Conservation (phyloP, 1,140 invertebrate genomes). For the Drosophila persimilis region DNA sequence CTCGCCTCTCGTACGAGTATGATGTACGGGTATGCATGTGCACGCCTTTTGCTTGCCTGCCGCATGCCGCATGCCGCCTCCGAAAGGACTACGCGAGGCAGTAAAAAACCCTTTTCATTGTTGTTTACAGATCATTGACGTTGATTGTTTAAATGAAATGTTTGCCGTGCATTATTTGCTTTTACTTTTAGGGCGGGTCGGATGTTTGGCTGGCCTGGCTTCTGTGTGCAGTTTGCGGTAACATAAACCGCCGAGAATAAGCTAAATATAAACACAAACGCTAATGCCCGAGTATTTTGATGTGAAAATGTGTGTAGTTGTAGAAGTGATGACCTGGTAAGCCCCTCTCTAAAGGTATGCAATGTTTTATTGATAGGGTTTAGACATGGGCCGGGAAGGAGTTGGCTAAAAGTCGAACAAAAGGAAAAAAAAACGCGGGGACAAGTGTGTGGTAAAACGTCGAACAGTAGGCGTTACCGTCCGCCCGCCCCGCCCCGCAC, state of each 20-base stretch:
- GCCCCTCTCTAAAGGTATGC: slow-evolving; percentile 40
- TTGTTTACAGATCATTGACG: slow-evolving; percentile 82
- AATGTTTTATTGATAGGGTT: slow-evolving; percentile 72
- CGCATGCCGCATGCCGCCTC: slow-evolving; percentile 23
- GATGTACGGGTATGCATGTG: slow-evolving; percentile 59
- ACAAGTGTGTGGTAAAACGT: neutral
- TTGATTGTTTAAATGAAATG: slow-evolving; percentile 82
- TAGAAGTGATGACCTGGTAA: neutral
- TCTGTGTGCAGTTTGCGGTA: slow-evolving; percentile 55
- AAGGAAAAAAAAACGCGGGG: no score
- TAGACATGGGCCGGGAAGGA: slow-evolving; percentile 29
- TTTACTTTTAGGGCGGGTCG: slow-evolving; percentile 44
- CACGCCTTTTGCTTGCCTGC: slow-evolving; percentile 61
- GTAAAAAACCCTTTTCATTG: slow-evolving; percentile 74
- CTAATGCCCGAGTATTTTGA: slow-evolving; percentile 16
- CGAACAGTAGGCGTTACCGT: no score
- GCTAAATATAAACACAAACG: slow-evolving; percentile 62
- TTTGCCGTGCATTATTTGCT: slow-evolving; percentile 77
- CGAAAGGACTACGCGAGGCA: slow-evolving; percentile 31
- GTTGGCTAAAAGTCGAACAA: slow-evolving; percentile 4
- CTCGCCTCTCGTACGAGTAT: slow-evolving; percentile 27
- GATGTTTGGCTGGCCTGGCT: slow-evolving; percentile 1
- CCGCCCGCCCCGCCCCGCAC: neutral
- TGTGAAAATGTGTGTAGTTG: slow-evolving; percentile 39
- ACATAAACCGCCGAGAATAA: slow-evolving; percentile 55